Conservation (phyloP, 2,113 vertebrate genomes). For the Toxostoma redivivum region DNA sequence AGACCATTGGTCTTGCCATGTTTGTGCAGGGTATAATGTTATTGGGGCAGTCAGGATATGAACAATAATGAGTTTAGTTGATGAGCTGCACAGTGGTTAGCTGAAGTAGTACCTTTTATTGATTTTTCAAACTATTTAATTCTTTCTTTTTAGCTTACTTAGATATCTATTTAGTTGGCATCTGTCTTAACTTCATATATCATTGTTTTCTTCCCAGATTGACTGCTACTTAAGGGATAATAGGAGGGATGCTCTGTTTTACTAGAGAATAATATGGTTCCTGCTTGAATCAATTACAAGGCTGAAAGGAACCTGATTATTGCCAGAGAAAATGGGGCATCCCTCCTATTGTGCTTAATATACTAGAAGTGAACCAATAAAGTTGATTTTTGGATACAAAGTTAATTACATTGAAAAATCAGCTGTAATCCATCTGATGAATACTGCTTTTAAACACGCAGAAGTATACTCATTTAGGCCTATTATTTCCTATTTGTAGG, state of each 20-base stretch:
- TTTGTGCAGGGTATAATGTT: not conserved
- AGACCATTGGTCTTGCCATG: not conserved
- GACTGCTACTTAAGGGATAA: slow-evolving; percentile 72
- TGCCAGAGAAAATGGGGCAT: slow-evolving; percentile 67
- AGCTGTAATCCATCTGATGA: slow-evolving; percentile 63
- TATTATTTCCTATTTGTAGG: slow-evolving; percentile 69
- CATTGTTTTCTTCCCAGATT: slow-evolving; percentile 70
- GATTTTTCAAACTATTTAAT: slow-evolving; percentile 71
- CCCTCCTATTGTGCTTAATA: slow-evolving; percentile 65
- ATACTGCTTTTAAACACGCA: slow-evolving; percentile 65
- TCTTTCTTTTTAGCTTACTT: slow-evolving; percentile 69
- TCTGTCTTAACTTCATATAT: slow-evolving; percentile 76
- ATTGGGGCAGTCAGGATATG: not conserved
- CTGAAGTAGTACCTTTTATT: slow-evolving; percentile 63
- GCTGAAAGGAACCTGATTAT: slow-evolving; percentile 68
- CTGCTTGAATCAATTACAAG: slow-evolving; percentile 68
- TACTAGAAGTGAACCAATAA: slow-evolving; percentile 70
- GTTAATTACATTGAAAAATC: slow-evolving; percentile 78
- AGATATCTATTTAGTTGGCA: slow-evolving; percentile 71
- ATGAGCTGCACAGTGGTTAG: slow-evolving; percentile 15
- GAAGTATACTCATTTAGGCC: slow-evolving; percentile 70
- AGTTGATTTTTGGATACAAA: slow-evolving; percentile 72
- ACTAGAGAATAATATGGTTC: slow-evolving; percentile 67
- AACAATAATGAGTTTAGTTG: slow-evolving; percentile 29
- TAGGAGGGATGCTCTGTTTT: slow-evolving; percentile 67